These are phyloP conservation scores for Dendrophyllia cribrosa DNA, from an alignment of 64 coral and sea anemone species.

Conservation along the genomic window DNA sequence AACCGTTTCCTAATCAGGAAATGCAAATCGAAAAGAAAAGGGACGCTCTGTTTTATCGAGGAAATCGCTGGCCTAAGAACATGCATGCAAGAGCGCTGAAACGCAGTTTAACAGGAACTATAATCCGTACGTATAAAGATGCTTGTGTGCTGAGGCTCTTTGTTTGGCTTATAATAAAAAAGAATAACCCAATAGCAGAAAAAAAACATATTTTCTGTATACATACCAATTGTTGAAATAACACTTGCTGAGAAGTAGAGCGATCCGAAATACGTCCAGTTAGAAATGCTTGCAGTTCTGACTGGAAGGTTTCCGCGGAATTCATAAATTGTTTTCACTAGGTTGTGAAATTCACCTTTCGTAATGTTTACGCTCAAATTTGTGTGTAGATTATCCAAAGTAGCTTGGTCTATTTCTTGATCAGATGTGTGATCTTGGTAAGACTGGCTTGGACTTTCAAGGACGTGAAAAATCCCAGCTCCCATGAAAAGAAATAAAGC, in stretches of 20 bases:
- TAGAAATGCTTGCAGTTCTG: not conserved
- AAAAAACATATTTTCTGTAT: too few species aligned
- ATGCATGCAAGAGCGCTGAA: too few species aligned
- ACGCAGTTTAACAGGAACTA: too few species aligned
- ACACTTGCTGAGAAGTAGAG: constrained; percentile 85
- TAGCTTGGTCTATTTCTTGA: constrained; percentile 1
- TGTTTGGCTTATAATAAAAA: too few species aligned
- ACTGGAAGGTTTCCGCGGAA: not conserved
- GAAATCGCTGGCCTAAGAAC: too few species aligned
- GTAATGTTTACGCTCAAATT: constrained; percentile 51
- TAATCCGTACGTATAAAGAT: too few species aligned
- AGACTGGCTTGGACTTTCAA: constrained; percentile 34
- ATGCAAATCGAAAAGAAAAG: too few species aligned
- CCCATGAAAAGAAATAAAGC: constrained; percentile 51
- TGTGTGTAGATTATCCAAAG: constrained; percentile 49
- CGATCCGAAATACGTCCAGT: constrained; percentile 72
- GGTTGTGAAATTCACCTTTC: constrained; percentile 17
- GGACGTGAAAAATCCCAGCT: constrained; percentile 66
- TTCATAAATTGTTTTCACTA: constrained; percentile 17
- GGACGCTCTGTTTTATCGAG: too few species aligned
- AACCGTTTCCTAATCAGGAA: too few species aligned
- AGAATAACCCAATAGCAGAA: too few species aligned
- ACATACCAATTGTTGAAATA: constrained; percentile 81
- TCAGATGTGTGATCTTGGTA: not conserved
- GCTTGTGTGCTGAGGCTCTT: too few species aligned